These are phyloP conservation scores for Kryptopterus vitreolus DNA, from an alignment of 2,797 vertebrate genomes.

Conservation along the genomic window DNA sequence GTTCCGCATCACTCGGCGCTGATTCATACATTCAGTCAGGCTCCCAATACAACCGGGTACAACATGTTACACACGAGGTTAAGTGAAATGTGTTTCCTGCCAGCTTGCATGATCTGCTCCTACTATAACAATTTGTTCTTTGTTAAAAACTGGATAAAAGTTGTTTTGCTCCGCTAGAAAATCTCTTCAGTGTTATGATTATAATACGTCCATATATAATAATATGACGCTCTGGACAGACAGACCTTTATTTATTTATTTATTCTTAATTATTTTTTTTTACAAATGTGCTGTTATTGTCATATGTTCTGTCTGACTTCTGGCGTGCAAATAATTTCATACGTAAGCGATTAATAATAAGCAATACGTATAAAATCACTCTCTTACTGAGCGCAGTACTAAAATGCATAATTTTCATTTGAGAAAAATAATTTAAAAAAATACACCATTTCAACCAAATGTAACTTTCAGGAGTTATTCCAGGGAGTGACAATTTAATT, in stretches of 20 bases:
- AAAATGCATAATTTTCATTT: background rate
- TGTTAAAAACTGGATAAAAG: slow-evolving; percentile 7
- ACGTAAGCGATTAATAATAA: background rate
- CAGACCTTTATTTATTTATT: no score
- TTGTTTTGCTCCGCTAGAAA: slow-evolving; percentile 7
- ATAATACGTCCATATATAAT: background rate
- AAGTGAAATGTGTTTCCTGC: slow-evolving; percentile 60
- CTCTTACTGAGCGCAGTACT: background rate
- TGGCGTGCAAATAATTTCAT: background rate
- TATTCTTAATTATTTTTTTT: no score
- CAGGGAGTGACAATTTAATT: background rate
- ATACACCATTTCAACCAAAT: background rate
- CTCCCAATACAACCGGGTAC: slow-evolving; percentile 6
- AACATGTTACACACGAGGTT: slow-evolving; percentile 33
- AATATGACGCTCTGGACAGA: no score
- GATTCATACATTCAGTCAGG: slow-evolving; percentile 57
- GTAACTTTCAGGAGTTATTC: background rate
- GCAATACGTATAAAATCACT: no score
- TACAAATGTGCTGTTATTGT: no score
- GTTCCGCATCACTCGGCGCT: slow-evolving; percentile 45
- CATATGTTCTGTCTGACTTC: background rate
- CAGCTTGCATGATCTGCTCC: slow-evolving; percentile 15
- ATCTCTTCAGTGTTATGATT: background rate
- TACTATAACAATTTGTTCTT: background rate
- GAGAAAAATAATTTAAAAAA: no score